phyloP scores from a whole-genome alignment of 2,113 vertebrate genomes.

The Strix uralensis region DNA sequence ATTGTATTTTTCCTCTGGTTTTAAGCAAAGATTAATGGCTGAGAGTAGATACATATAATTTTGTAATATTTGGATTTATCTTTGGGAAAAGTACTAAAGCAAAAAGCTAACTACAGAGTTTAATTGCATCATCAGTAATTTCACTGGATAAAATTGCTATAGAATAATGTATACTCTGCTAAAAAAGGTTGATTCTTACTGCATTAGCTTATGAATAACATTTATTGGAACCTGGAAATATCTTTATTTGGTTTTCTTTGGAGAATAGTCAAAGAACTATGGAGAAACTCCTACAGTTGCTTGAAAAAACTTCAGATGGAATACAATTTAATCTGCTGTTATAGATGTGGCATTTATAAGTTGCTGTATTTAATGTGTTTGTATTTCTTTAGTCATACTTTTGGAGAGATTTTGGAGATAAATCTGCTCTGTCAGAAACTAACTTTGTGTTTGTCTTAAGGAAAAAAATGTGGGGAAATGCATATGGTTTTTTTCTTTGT shows the following conservation, averaged over 20 bases:
- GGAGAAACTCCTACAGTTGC: background rate
- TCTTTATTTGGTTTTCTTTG: background rate
- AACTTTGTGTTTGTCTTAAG: background rate
- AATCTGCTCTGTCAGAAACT: background rate
- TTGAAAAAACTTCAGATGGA: background rate
- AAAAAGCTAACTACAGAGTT: background rate
- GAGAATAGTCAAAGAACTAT: background rate
- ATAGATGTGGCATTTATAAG: background rate
- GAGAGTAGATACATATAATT: background rate
- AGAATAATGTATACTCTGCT: background rate
- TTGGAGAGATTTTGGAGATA: background rate
- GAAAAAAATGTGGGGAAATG: background rate
- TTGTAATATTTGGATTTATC: background rate
- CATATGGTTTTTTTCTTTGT: background rate
- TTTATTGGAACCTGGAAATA: background rate
- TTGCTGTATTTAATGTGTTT: background rate
- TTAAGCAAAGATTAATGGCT: background rate
- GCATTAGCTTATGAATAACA: background rate
- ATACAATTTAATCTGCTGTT: background rate
- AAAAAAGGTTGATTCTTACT: background rate
- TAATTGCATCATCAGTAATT: background rate
- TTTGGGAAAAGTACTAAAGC: background rate
- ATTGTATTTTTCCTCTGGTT: background rate
- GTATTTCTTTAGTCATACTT: background rate
- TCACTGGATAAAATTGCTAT: background rate